Evolutionary conservation across 2,797 vertebrate species (phyloP), one percentile per base, ranked within the genome.

Genomic region (Streptopelia turtur): DNA sequence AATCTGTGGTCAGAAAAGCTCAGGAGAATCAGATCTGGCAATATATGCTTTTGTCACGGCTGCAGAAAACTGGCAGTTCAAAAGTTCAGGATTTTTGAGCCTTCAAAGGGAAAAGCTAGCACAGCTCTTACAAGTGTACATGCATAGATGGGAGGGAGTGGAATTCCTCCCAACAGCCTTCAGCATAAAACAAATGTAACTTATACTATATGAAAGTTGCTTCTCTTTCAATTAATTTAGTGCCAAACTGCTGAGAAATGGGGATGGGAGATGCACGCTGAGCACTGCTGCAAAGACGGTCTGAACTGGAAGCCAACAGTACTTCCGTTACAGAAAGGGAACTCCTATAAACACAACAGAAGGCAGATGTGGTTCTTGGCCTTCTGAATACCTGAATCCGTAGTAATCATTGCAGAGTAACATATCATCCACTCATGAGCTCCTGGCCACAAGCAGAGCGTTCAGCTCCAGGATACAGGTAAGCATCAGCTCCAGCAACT

Each of bases 141-240:
- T 0, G 8, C 33, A 7, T 17, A 27, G 41, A 70, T 30, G 12
- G 45, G 77, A 94, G 80, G 24, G 57, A 85, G 65, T 5, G 24
- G 84, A 75, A 74, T 56, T 76, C 90, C 81, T 89, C 85, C 78
- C 52, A 70, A 47, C 74, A 56, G 83, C 39, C 69, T 81, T 72
- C 23, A 39, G 78, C 49, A 71, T 87, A 95, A 87, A 37, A 74
- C 89, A 93, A 53, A 92, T 80, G 81, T 94, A 96, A 96, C 78
- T 92, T 87, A 78, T n/a, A 75, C 93, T 72, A 35, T 78, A 72
- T 93, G 90, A 92, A 92, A 43, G 31, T 9, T 93, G 74, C 91
- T 96, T 89, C 75, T 93, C 23, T 71, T 71, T 89, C 53, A 75
- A 61, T 11, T 28, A n/a, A 39, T 50, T 13, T 57, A 33, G 69